A percentile compares a stretch with the other conserved stretches of the same genome.
These are phyloP conservation scores for Ormyrus thymus DNA, from an alignment of 2,888 invertebrate species.

Conservation along the genomic window DNA sequence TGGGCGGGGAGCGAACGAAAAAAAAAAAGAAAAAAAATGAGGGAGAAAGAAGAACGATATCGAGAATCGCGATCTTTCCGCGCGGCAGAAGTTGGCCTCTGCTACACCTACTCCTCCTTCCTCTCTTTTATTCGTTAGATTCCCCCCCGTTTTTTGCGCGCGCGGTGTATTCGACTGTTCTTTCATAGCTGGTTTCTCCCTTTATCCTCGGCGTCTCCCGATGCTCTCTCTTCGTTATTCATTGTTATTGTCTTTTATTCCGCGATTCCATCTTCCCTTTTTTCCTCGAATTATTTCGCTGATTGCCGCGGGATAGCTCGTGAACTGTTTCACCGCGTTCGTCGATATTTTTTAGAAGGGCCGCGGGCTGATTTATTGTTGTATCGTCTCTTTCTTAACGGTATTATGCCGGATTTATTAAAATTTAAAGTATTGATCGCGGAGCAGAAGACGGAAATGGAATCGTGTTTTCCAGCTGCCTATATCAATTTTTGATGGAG, in stretches of 20 bases:
- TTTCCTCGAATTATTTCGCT: no score
- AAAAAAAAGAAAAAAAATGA: background rate
- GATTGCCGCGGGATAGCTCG: no score
- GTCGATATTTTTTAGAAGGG: no score
- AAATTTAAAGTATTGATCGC: no score
- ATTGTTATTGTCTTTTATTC: constrained; percentile 35
- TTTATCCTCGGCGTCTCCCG: constrained; percentile 5
- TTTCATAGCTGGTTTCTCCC: constrained; percentile 1
- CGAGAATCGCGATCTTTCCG: constrained; percentile 55
- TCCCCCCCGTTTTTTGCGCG: constrained; percentile 6
- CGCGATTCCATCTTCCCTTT: background rate
- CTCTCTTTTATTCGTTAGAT: background rate
- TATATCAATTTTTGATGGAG: no score
- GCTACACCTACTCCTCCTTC: constrained; percentile 9
- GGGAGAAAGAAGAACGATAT: constrained; percentile 29
- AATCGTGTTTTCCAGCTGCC: no score
- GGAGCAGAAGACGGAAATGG: no score
- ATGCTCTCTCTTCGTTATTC: constrained; percentile 31
- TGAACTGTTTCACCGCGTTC: no score
- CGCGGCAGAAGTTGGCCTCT: constrained; percentile 25
- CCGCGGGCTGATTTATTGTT: no score
- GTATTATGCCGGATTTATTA: no score
- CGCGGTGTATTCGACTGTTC: constrained; percentile 25
- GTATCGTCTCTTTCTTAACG: no score
- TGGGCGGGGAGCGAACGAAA: background rate